Conservation (phyloP, 2,888 invertebrate species). For the Ametastegia equiseti region DNA sequence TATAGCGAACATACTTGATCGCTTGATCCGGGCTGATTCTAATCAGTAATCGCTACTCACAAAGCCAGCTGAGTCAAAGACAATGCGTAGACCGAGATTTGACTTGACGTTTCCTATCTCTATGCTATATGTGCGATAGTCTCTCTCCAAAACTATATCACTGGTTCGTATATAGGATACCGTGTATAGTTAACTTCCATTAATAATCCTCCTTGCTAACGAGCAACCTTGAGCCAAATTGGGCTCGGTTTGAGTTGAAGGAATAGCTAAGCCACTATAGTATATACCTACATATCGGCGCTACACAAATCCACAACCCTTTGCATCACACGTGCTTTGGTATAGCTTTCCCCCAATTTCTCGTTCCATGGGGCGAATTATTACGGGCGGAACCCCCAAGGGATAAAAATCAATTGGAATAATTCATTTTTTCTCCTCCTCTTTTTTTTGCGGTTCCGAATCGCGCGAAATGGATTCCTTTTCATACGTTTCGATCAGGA, state of each 20-base stretch:
- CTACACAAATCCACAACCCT: neutral
- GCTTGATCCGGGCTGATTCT: conserved; percentile 2
- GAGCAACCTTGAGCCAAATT: conserved; percentile 16
- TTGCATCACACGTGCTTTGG: neutral
- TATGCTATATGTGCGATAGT: no score
- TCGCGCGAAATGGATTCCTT: neutral
- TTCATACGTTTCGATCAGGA: neutral
- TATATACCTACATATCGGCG: neutral
- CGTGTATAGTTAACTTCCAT: conserved; percentile 9
- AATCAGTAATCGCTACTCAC: conserved; percentile 16
- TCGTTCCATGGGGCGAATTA: neutral
- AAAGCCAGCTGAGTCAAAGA: conserved; percentile 7
- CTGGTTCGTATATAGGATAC: neutral
- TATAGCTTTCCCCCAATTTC: neutral
- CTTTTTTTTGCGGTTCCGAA: neutral
- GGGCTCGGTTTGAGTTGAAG: neutral
- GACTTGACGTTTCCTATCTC: conserved; percentile 30
- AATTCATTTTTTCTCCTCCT: neutral
- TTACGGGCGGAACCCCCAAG: neutral
- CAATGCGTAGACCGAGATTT: neutral
- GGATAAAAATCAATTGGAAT: neutral
- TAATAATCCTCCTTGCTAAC: conserved; percentile 22
- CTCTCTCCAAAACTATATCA: conserved; percentile 17
- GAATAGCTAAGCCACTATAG: neutral
- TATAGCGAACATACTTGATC: neutral